Base-by-base conservation (phyloP, 2,888 invertebrate species). In the Torymus texanus region DNA sequence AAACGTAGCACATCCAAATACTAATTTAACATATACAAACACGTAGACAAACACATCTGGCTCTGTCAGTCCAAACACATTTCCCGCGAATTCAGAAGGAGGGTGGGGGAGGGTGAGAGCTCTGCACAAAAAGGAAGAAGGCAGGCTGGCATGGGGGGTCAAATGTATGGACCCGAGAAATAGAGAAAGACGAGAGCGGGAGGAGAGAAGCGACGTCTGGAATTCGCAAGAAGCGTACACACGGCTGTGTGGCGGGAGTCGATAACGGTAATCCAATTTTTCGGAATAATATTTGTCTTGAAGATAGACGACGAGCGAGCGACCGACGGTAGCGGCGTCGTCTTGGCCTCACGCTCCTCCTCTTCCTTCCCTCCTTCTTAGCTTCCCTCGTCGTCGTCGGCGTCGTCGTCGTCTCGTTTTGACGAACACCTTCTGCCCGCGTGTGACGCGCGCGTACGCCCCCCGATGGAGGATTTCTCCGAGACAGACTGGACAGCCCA, bases 221-320 rank as follows among this genome's bases (percentile, higher is more conserved):
- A 65, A 77, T 77, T 65, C 58, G 13, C 56, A 77, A 77, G 65
- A 59, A 71, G 66, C 59, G 66, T 61, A 53, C 58, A 71, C 58
- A 50, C 10, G 29, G 82, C 80, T 78, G 86, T 84, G 85, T 85
- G 88, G 85, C 83, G 81, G 83, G 84, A 82, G 83, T 85, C 88
- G 88, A 89, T 88, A 88, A 88, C 86, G 87, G 86, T 88, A 88
- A 89, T 88, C 88, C 88, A 88, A 89, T 89, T 89, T 89, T 89
- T 89, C 84, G 85, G 88, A 88, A 89, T 89, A 89, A 89, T 89
- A 89, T 89, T 89, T 89, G 88, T 87, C 87, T 88, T 86, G 86
- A 87, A 87, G 88, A 89, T 88, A 87, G 88, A 86, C 86, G 41
- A 41, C 41, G 41, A 41, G 41, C 41, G 41, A 41, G 8, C 41